These are phyloP conservation scores for Coleophora deauratella DNA, from an alignment of 2,888 invertebrate species.

Conservation along the genomic window DNA sequence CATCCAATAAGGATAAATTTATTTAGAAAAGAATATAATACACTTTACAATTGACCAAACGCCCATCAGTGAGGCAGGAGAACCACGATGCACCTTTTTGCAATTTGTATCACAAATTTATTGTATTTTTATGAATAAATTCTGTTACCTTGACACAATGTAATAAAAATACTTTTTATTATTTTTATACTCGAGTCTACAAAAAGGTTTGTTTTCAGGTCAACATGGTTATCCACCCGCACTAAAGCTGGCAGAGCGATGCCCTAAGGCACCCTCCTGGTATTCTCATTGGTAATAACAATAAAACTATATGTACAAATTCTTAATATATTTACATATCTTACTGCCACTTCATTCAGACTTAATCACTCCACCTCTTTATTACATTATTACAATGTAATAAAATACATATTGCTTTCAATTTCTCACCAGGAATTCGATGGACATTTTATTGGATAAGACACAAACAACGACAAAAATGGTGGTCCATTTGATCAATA, in stretches of 20 bases:
- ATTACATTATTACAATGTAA: constrained; percentile 15
- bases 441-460: constrained; percentile 15
- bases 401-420: constrained; percentile 29
- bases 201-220: not conserved
- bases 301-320: constrained; percentile 38
- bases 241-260: constrained; percentile 42
- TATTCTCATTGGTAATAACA: constrained; percentile 53
- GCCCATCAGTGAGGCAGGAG: constrained; percentile 45
- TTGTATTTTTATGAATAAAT: not conserved
- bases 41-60: constrained; percentile 70
- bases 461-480: constrained; percentile 25
- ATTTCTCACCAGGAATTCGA: constrained; percentile 4
- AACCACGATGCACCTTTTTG: constrained; percentile 7
- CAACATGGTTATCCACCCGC: constrained; percentile 19
- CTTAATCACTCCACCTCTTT: constrained; percentile 28
- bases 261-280: constrained; percentile 44
- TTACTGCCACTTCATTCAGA: constrained; percentile 33
- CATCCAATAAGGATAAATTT: constrained; percentile 71
- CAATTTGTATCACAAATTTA: constrained; percentile 5
- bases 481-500: constrained; percentile 20
- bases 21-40: constrained; percentile 68
- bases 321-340: constrained; percentile 33
- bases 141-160: not conserved
- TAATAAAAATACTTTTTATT: not conserved
- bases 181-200: not conserved